phyloP scores from a whole-genome alignment of 2,797 vertebrate species.

The Sebastes steindachneri region DNA sequence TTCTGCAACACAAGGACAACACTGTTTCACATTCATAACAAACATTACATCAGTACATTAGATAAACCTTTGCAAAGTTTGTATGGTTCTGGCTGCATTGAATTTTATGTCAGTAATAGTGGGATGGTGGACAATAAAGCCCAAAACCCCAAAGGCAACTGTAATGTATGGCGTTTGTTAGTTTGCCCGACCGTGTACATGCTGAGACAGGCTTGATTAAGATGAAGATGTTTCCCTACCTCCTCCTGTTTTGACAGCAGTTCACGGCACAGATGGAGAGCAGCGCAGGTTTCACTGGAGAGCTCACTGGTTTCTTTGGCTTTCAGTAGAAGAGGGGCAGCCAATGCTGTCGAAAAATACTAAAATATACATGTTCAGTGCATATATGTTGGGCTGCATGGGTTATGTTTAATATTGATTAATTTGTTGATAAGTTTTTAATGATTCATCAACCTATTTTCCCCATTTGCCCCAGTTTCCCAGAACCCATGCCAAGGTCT shows the following conservation, averaged over 20 bases:
- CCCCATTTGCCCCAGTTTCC: too few species aligned
- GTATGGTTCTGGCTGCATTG: neutral
- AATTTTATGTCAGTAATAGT: neutral
- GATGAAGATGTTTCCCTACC: conserved; percentile 74
- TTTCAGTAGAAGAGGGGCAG: conserved; percentile 86
- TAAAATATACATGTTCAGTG: neutral
- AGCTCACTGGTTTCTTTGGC: conserved; percentile 88
- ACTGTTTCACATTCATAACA: neutral
- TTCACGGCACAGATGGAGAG: conserved; percentile 86
- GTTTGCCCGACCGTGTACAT: neutral
- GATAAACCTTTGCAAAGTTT: neutral
- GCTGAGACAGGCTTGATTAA: neutral
- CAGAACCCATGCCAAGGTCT: too few species aligned
- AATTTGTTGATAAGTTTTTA: neutral
- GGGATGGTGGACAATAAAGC: neutral
- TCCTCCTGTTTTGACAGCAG: conserved; percentile 89
- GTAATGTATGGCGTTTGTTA: neutral
- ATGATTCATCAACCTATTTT: neutral
- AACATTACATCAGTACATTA: neutral
- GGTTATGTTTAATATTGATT: neutral
- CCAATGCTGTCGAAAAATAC: conserved; percentile 73
- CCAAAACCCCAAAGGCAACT: neutral
- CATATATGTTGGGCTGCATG: neutral
- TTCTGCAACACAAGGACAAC: neutral
- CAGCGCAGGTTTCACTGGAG: conserved; percentile 86